Conservation (phyloP, 1,140 invertebrate species). For the Melipona quadrifasciata region DNA sequence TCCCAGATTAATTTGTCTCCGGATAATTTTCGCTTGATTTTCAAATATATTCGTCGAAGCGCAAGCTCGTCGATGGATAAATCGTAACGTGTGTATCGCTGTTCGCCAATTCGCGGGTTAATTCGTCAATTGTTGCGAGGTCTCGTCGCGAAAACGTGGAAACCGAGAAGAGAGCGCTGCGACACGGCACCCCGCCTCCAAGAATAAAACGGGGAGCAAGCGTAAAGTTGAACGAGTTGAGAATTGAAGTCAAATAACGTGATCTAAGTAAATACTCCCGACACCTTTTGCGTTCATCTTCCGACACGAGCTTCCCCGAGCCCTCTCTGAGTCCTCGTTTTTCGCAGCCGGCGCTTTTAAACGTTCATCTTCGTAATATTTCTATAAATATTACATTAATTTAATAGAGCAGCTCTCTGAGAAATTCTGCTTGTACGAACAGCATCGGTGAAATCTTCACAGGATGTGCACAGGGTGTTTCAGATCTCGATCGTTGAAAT, state of each 20-base stretch:
- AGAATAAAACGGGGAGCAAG: constrained; percentile 9
- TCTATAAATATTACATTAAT: not conserved
- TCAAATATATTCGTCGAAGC: not conserved
- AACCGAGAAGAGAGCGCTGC: not conserved
- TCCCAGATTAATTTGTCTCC: not conserved
- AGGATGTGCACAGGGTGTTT: no score
- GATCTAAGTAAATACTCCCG: constrained; percentile 33
- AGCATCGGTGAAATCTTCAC: no score
- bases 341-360: not conserved
- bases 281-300: not conserved
- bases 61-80: no score
- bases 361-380: not conserved
- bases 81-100: not conserved
- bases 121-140: not conserved
- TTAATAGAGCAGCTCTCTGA: no score
- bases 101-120: not conserved
- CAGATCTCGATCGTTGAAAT: no score
- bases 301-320: not conserved
- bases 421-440: no score
- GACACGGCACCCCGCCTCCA: not conserved
- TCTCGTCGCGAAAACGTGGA: not conserved
- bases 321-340: not conserved
- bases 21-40: not conserved
- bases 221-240: constrained; percentile 17
- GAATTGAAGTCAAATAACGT: constrained; percentile 28